Evolutionary conservation across 2,888 invertebrate species (phyloP), one percentile per base, ranked within the genome.

Genomic region (Escarpia spicata): DNA sequence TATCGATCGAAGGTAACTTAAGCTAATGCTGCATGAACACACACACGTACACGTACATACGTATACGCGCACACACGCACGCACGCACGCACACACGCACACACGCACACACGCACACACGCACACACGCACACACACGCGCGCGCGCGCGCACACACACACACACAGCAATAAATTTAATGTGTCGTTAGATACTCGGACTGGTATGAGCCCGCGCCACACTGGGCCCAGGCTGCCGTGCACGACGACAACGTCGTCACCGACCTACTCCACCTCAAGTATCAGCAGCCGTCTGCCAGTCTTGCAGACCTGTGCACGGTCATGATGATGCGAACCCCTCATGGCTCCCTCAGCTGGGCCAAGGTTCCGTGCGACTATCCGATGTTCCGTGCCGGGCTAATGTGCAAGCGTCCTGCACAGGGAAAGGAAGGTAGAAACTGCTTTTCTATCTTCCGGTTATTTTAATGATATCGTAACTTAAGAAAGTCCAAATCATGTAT

Each of bases 321-420:
- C 52, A 92, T 94, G 92, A n/a, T 94, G 90, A 43, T 92, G 75
- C 93, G 75, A 45, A 92, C 93, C 0, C 94, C 94, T 4, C 92
- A 93, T 92, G 91, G 37, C 44, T 93, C 93, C 19, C 92, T 93
- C 90, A 92, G 92, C 92, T 94, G 94, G 94, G 93, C 92, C 89
- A 94, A 94, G 90, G 58, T 94, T 3, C 94, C 94, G 6, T 94
- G 94, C 91, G 94, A 94, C 92, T 93, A 93, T 91, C 94, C 94
- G 15, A 92, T 94, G 15, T 91, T 93, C 92, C 12, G 92, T 10
- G 93, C 93, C 19, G 94, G 94, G 3, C 19, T 92, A n/a, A 93
- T 94, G 91, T 94, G 94, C 90, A 92, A 94, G 91, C 90, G 93
- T 43, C 89, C 91, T 8, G 93, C 93, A n/a, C 15, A 91, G 26